These are phyloP conservation scores for Tachina fera DNA, from an alignment of 2,888 invertebrate species.

Conservation along the genomic window DNA sequence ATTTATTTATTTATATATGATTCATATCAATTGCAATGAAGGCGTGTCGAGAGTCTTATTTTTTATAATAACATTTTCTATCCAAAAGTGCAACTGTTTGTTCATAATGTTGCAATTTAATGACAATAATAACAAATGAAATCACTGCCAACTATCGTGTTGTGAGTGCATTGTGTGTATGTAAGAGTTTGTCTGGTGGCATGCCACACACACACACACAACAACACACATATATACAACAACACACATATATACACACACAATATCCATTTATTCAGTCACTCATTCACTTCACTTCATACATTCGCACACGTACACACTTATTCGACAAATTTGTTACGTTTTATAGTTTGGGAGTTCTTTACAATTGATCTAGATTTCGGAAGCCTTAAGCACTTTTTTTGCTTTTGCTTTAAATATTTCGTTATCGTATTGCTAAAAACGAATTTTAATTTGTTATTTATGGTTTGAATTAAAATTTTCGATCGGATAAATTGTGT, in stretches of 20 bases:
- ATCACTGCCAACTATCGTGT: slow-evolving; percentile 69
- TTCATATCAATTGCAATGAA: slow-evolving; percentile 80
- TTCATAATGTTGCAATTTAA: slow-evolving; percentile 68
- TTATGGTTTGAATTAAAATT: slow-evolving; percentile 67
- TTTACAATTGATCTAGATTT: slow-evolving; percentile 65
- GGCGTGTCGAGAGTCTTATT: slow-evolving; percentile 77
- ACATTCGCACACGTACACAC: slow-evolving; percentile 47
- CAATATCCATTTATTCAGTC: slow-evolving; percentile 30
- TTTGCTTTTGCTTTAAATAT: slow-evolving; percentile 44
- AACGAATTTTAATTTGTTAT: slow-evolving; percentile 69
- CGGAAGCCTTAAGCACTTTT: slow-evolving; percentile 64
- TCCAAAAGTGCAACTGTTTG: slow-evolving; percentile 71
- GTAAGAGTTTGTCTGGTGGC: slow-evolving; percentile 22
- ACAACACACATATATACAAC: slow-evolving; percentile 39
- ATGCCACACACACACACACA: slow-evolving; percentile 55
- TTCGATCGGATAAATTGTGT: slow-evolving; percentile 58
- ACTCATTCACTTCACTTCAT: slow-evolving; percentile 10
- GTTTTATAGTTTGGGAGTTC: slow-evolving; percentile 50
- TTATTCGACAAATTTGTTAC: slow-evolving; percentile 63
- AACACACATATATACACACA: too few species aligned
- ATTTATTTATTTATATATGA: slow-evolving; percentile 73
- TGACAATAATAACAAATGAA: slow-evolving; percentile 71
- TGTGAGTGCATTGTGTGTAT: slow-evolving; percentile 47
- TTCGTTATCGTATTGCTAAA: slow-evolving; percentile 59
- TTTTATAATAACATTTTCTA: slow-evolving; percentile 44